Evolutionary conservation across 1,140 invertebrate species (phyloP), one percentile per base, ranked within the genome.

Genomic region (Bilobella aurantiaca): DNA sequence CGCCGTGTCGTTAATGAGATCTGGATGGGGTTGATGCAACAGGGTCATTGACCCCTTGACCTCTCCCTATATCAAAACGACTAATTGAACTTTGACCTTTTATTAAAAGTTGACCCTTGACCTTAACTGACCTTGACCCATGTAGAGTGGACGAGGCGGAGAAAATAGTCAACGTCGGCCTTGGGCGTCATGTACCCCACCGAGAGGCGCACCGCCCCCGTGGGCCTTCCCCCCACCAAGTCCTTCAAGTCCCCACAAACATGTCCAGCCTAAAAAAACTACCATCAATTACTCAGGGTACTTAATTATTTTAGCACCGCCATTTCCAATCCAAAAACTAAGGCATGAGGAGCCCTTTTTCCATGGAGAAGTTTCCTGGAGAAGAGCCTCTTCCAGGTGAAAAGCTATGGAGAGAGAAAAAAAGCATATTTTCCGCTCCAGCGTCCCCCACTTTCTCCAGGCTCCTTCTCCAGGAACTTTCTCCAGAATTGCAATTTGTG

Each of bases 191-290:
- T 89, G 69, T 93, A 94, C n/a, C 94, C 93, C 78, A 97, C 94
- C 0, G 93, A 97, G 3, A 93, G 82, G 73, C 96, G 81, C 2
- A 98, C 83, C 14, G 93, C 91, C 42, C 96, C 96, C 1, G 93
- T 96, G 2, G 96, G 94, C 72, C 79, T 80, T 0, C 90, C 92
- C 77, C 94, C 82, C n/a, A 97, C 81, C 29, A 97, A 77, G 79
- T 98, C 95, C 62, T 82, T 81, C 64, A 87, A 83, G 76, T 97
- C 94, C 0, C 94, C 93, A 80, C 95, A 98, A 32, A 89, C 84
- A 77, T 96, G 95, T 5, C 94, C 94, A 34, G 86, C 83, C 85
- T 87, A 72, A 62, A 42, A 18, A 42, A 42, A 42, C 8, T 12
- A 42, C 34, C 8, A 12, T 18, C 34, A 8, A 42, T 42, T 42